Percentiles rank a stretch among this genome's conserved stretches.
These are phyloP conservation scores for Zophobas atratus DNA, from an alignment of 1,140 invertebrate species.

Conservation along the genomic window DNA sequence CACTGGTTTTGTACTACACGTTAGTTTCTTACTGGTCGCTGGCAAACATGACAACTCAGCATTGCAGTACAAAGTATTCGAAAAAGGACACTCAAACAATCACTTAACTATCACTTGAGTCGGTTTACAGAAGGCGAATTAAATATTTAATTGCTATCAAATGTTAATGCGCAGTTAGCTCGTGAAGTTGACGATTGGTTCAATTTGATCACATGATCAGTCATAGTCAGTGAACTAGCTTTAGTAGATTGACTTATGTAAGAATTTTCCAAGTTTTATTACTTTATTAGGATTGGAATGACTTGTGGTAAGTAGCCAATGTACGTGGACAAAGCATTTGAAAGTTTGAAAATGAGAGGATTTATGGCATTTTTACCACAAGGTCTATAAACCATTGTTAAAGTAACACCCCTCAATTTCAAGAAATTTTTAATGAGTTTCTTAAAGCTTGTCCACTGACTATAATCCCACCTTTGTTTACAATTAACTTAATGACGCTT, in stretches of 20 bases:
- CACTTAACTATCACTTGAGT: neutral
- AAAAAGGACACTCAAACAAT: too few relatives aligned
- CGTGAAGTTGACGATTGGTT: constrained; percentile 16
- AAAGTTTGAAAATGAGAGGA: constrained; percentile 12
- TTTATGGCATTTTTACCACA: constrained; percentile 12
- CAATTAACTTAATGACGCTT: constrained; percentile 31
- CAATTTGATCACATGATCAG: constrained; percentile 14
- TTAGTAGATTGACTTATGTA: neutral
- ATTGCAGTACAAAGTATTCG: too few relatives aligned
- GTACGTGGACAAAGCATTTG: constrained; percentile 9
- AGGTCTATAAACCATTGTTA: constrained; percentile 10
- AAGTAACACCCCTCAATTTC: constrained; percentile 10
- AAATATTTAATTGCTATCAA: neutral
- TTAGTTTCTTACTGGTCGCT: neutral
- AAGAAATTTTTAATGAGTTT: constrained; percentile 17
- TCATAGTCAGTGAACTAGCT: neutral
- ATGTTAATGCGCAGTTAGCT: constrained; percentile 13
- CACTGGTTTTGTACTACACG: constrained; percentile 8
- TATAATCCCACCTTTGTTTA: constrained; percentile 18
- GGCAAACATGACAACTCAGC: too few relatives aligned
- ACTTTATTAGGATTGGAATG: constrained; percentile 1
- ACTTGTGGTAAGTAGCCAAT: constrained; percentile 6
- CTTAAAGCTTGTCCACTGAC: constrained; percentile 11
- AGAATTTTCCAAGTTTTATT: neutral
- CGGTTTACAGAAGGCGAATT: constrained; percentile 1